Evolutionary conservation across 2,888 invertebrate species (phyloP).

Genomic region (Leucozona laternaria): DNA sequence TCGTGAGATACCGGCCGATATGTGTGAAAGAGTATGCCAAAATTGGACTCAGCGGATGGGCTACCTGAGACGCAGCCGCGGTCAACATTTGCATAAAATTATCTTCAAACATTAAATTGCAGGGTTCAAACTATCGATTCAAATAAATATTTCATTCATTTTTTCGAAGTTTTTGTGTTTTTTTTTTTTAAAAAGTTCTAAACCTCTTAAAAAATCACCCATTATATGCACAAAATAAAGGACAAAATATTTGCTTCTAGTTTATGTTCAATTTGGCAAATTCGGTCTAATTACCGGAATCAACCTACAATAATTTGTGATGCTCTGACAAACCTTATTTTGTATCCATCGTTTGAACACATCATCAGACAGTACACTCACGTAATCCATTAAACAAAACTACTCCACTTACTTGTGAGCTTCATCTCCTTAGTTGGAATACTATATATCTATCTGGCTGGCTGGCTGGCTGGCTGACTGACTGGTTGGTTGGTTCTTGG

Average conservation of each 20-base stretch:
- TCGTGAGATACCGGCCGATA: too few relatives aligned
- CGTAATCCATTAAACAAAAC: constrained; percentile 73
- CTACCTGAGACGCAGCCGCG: too few relatives aligned
- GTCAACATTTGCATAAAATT: too few relatives aligned
- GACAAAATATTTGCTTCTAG: constrained; percentile 53
- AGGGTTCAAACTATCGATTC: too few relatives aligned
- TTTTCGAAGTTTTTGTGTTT: too few relatives aligned
- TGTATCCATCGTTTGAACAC: constrained; percentile 34
- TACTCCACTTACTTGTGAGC: constrained; percentile 65
- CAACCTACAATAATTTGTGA: constrained; percentile 58
- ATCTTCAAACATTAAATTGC: too few relatives aligned
- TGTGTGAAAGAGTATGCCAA: too few relatives aligned
- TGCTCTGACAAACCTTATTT: constrained; percentile 28
- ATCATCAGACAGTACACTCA: constrained; percentile 69
- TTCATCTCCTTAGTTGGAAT: constrained; percentile 2
- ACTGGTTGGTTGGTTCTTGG: background rate
- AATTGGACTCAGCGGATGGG: too few relatives aligned
- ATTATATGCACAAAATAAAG: constrained; percentile 14
- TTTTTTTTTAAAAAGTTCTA: too few relatives aligned
- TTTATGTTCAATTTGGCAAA: constrained; percentile 69
- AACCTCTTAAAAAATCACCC: too few relatives aligned
- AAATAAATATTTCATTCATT: too few relatives aligned
- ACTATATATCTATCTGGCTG: background rate
- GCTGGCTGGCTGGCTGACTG: background rate
- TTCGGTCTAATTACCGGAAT: constrained; percentile 72